Base-by-base conservation (phyloP, 2,113 vertebrate species). In the Sylvietta virens region DNA sequence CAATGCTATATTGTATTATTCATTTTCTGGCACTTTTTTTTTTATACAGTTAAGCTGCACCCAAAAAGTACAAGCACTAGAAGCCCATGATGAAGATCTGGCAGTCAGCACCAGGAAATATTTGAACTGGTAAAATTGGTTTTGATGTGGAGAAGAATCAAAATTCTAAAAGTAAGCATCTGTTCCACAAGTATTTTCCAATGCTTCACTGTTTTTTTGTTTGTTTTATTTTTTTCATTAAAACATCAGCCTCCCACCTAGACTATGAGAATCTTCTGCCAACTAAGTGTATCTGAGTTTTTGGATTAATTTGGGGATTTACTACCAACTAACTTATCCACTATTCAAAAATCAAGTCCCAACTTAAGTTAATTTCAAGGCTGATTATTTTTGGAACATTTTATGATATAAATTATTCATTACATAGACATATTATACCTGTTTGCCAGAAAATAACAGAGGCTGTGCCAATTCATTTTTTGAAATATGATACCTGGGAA, bases 351-450 rank as follows among this genome's bases (percentile, higher is more conserved):
- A 97, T 95, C 88, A 88, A 92, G 64, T n/a, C 17, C 35, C 70
- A 86, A 70, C 80, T 90, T 95, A 92, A 92, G 91, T 95, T 95
- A 96, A 97, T 95, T 94, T 94, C 90, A 82, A 94, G 90, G 78
- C 39, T 94, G 76, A 91, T 92, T 92, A 94, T 97, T 94, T 91
- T 86, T 88, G 83, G 67, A 92, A 84, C 48, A 37, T 62, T 80
- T 79, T 88, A 66, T 53, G 27, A 16, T 84, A 88, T 67, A 85
- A 92, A 94, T 95, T 97, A 91, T 93, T 96, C 92, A 96, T 94
- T 83, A 73, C 70, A 85, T 39, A 77, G 47, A 67, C 28, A 39
- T 67, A 66, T 90, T 67, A 76, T 57, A 92, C 33, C 54, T 74
- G 33, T 90, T 88, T 78, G 76, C 92, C 90, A 95, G 81, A 88